These are phyloP conservation scores for Ips nitidus DNA, from an alignment of 1,140 invertebrate species.

Conservation along the genomic window DNA sequence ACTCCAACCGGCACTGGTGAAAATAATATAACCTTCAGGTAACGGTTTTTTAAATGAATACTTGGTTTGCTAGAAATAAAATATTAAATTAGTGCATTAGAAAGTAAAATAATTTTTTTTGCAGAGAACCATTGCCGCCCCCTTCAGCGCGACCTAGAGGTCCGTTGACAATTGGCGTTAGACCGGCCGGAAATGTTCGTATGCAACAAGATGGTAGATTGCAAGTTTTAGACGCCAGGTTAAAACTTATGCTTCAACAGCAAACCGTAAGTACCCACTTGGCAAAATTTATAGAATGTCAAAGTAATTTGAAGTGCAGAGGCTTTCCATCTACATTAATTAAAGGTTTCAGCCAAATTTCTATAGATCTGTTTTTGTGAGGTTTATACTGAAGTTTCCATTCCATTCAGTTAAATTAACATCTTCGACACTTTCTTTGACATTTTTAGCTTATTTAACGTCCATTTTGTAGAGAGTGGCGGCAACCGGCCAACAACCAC, in stretches of 20 bases:
- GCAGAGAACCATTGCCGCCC: conserved; percentile 60
- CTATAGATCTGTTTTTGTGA: not conserved
- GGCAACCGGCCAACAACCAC: conserved; percentile 38
- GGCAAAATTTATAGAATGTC: not conserved
- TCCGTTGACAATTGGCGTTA: conserved; percentile 34
- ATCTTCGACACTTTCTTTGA: too few relatives aligned
- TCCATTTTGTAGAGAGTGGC: conserved; percentile 11
- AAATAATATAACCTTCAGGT: conserved; percentile 53
- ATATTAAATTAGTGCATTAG: not conserved
- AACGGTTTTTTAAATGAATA: not conserved
- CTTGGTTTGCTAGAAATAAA: not conserved
- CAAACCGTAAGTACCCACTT: conserved; percentile 36
- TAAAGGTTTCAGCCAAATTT: too few relatives aligned
- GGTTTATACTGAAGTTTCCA: not conserved
- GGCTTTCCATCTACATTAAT: too few relatives aligned
- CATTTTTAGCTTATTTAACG: not conserved
- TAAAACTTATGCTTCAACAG: conserved; percentile 56
- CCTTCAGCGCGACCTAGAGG: conserved; percentile 55
- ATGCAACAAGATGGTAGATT: conserved; percentile 46
- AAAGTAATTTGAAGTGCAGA: too few relatives aligned
- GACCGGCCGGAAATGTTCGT: conserved; percentile 40
- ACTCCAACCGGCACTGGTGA: conserved; percentile 28
- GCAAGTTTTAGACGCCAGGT: conserved; percentile 56
- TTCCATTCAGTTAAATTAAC: not conserved
- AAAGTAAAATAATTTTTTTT: conserved; percentile 1